phyloP scores from a whole-genome alignment of 2,113 vertebrate genomes.

The Bothrops jararaca region DNA sequence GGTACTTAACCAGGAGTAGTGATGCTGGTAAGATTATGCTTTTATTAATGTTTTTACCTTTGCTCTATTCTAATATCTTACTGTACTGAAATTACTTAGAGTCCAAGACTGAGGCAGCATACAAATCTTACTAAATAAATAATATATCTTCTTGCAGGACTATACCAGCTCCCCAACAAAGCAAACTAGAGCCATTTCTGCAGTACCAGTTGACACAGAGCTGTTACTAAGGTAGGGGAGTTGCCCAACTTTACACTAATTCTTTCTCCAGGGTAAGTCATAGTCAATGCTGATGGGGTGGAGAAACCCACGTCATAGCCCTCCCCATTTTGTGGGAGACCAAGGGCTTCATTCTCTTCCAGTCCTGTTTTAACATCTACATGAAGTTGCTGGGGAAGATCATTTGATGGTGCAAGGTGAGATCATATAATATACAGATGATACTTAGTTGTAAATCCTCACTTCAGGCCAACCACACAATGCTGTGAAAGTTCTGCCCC shows the following conservation, averaged over 20 bases:
- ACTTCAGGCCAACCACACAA: not conserved
- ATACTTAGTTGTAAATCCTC: not conserved
- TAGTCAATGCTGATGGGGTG: not conserved
- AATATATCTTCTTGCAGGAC: not conserved
- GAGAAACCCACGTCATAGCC: not conserved
- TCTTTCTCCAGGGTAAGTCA: not conserved
- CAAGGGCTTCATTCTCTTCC: not conserved
- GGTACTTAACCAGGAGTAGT: not conserved
- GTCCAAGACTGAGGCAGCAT: not conserved
- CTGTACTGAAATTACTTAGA: not conserved
- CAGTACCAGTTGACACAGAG: not conserved
- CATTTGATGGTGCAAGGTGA: not conserved
- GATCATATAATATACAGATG: not conserved
- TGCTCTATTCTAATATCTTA: not conserved
- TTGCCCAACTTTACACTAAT: not conserved
- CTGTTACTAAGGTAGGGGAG: not conserved
- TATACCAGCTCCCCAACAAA: not conserved
- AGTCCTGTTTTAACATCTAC: not conserved
- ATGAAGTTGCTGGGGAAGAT: not conserved
- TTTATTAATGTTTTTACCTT: not conserved
- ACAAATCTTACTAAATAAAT: not conserved
- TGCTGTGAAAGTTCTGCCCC: not conserved
- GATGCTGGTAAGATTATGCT: not conserved
- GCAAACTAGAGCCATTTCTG: not conserved
- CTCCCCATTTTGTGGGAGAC: not conserved